A percentile compares a stretch with the other conserved stretches of the same genome.
phyloP scores from a whole-genome alignment of 2,888 invertebrate species.

The Spilarctia lutea region DNA sequence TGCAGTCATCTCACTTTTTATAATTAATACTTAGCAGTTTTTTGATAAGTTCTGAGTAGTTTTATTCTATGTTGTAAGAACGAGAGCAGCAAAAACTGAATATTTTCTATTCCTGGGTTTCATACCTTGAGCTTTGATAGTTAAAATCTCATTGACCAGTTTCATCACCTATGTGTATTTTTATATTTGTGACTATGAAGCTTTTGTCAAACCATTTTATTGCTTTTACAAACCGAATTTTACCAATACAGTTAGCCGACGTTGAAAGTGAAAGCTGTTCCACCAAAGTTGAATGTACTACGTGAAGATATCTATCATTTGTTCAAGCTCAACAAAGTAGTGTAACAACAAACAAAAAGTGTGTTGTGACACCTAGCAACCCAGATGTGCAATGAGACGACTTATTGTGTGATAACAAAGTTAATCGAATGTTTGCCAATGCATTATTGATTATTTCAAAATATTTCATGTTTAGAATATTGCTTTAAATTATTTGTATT shows the following conservation, averaged over 20 bases:
- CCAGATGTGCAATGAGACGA: constrained; percentile 61
- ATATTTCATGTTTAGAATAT: constrained; percentile 18
- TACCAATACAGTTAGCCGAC: constrained; percentile 46
- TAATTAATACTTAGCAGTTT: too few species aligned
- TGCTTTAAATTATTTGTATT: neutral
- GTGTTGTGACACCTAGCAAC: constrained; percentile 62
- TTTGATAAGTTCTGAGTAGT: neutral
- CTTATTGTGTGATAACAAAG: constrained; percentile 47
- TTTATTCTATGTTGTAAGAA: neutral
- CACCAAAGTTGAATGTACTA: constrained; percentile 67
- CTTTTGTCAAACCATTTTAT: neutral
- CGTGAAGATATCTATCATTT: constrained; percentile 56
- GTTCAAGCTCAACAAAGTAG: constrained; percentile 53
- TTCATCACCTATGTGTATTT: neutral
- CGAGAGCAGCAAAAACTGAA: neutral
- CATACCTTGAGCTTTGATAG: neutral
- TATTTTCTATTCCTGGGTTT: neutral
- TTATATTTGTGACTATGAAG: neutral
- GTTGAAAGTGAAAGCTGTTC: constrained; percentile 76
- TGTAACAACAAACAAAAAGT: constrained; percentile 58
- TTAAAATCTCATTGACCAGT: neutral
- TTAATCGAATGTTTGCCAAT: constrained; percentile 45
- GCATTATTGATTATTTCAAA: constrained; percentile 40
- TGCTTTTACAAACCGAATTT: neutral
- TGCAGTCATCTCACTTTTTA: neutral